These are phyloP conservation scores for Ibycter americanus DNA, from an alignment of 2,797 vertebrate genomes.

Conservation along the genomic window DNA sequence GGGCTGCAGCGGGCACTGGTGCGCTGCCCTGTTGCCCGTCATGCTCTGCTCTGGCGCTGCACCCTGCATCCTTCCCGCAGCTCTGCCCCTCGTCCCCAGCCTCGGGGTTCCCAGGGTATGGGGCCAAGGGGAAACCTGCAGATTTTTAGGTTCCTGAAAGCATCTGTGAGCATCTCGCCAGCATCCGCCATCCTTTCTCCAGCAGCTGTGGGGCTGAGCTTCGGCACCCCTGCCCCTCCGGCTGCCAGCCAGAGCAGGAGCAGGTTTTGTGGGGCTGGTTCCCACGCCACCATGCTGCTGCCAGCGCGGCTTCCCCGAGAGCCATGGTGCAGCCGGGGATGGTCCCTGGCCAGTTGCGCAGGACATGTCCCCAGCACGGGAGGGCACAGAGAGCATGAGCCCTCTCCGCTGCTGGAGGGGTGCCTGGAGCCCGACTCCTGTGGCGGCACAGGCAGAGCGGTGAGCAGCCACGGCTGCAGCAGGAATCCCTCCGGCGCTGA, in stretches of 20 bases:
- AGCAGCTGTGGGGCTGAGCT: not conserved
- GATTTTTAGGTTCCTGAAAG: not conserved
- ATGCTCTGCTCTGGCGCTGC: rapidly evolving
- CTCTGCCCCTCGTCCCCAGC: rapidly evolving
- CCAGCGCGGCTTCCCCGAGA: not conserved
- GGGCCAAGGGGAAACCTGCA: rapidly evolving
- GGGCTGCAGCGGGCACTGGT: rapidly evolving
- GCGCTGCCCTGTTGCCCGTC: rapidly evolving
- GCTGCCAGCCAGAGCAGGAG: not conserved
- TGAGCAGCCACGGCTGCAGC: not conserved
- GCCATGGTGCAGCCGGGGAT: rapidly evolving
- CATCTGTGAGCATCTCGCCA: rapidly evolving
- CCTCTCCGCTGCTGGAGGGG: rapidly evolving
- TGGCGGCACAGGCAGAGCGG: not conserved
- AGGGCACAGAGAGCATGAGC: rapidly evolving
- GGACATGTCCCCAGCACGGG: not conserved
- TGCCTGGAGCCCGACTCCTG: not conserved
- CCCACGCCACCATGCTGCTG: rapidly evolving
- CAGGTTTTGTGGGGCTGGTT: not conserved
- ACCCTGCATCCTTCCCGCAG: rapidly evolving
- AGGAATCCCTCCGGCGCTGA: not conserved
- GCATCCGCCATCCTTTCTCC: not conserved
- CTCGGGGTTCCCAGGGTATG: not conserved
- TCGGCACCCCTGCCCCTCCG: not conserved
- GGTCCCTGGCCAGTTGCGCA: not conserved